Evolutionary conservation across 2,888 invertebrate genomes (phyloP), one percentile per base, ranked within the genome.

Genomic region (Magallana nippona): DNA sequence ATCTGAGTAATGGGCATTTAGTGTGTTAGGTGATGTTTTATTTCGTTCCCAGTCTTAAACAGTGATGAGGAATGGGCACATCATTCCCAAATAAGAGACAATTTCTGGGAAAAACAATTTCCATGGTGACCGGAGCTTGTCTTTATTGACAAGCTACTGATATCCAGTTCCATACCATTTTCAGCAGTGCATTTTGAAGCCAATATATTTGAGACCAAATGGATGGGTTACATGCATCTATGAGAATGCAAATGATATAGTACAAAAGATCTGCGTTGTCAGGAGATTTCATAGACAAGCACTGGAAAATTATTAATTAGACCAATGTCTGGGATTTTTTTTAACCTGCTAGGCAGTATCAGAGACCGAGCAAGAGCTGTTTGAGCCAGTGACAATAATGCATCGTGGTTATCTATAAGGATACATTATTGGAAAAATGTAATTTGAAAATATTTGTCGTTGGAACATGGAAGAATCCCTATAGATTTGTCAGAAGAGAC

Each of bases 201-300:
- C 63, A 63, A 63, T 63, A 63, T 63, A 63, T 63, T 63, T 22
- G 63, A 63, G 63, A 63, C 22, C 22, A 10, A 63, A 63, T 11
- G 22, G 63, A 63, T 11, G 27, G 63, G 63, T 63, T 27, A 63
- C 27, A 27, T 63, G 63, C 27, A 27, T 19, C 44, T 44, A 1
- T 27, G 63, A 63, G 27, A 63, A 27, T 63, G 63, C 63, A 63
- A 63, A 63, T 22, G 63, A 63, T 63, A 13, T 63, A 63, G 63
- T 32, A 63, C 63, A 63, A 63, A 63, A 63, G 22, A 63, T 15
- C 8, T 63, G 27, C 15, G 63, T 63, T 27, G 11, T 63, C 63
- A 19, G 27, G 22, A 10, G 63, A 63, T 63, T 63, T 63, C 11
- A 15, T 10, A 63, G 63, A 63, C 22, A 63, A 27, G 63, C 63